These are phyloP conservation scores for Oikopleura albicans DNA, from an alignment of 23 tunicate species.

Conservation along the genomic window DNA sequence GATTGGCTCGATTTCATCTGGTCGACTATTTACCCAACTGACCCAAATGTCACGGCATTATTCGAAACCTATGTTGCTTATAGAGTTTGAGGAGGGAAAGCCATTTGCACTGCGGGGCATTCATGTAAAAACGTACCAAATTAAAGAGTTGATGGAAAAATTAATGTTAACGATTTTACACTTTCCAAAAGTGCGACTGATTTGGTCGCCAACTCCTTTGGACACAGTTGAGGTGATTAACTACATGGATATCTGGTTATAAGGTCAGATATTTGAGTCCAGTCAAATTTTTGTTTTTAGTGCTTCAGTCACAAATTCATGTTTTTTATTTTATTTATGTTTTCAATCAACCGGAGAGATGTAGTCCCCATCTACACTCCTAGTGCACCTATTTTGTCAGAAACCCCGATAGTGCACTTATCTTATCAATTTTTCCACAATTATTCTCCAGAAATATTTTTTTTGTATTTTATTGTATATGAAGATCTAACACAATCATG, in stretches of 20 bases:
- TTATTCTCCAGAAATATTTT: too few relatives aligned
- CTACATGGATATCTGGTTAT: conserved; percentile 42
- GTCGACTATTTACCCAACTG: conserved; percentile 59
- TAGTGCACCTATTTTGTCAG: too few relatives aligned
- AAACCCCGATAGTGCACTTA: too few relatives aligned
- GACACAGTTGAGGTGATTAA: conserved; percentile 41
- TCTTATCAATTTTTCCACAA: too few relatives aligned
- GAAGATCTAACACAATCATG: too few relatives aligned
- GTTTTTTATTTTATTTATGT: too few relatives aligned
- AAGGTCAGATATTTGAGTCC: conserved; percentile 7
- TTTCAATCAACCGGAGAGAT: too few relatives aligned
- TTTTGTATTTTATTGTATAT: too few relatives aligned
- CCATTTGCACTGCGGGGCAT: conserved; percentile 55
- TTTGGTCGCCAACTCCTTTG: conserved; percentile 74
- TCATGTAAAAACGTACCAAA: conserved; percentile 15
- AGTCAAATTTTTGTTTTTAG: too few relatives aligned
- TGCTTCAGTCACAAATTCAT: too few relatives aligned
- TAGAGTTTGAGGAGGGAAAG: conserved; percentile 76
- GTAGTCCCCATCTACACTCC: too few relatives aligned
- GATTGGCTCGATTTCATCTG: conserved; percentile 67
- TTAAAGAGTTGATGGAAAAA: conserved; percentile 35
- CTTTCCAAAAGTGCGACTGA: conserved; percentile 53
- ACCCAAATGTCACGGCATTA: conserved; percentile 62
- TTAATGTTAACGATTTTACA: conserved; percentile 36
- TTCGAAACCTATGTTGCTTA: conserved; percentile 53